Evolutionary conservation across 2,113 vertebrate species (phyloP).

Genomic region (mouse (Mus musculus)): DNA sequence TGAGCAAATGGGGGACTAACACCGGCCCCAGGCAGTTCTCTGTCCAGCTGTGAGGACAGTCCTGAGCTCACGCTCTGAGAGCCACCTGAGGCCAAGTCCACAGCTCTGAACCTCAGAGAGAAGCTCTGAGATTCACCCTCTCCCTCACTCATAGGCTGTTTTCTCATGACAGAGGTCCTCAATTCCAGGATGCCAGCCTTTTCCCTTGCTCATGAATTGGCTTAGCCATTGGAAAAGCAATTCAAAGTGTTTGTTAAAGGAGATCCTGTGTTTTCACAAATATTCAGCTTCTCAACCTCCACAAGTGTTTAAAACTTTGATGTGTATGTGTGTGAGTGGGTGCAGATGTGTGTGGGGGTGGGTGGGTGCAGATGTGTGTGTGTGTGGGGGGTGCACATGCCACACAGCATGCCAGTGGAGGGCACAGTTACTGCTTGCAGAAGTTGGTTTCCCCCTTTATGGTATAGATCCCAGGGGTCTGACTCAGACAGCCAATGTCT

Average conservation of each 20-base stretch:
- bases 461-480: background rate
- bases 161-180: background rate
- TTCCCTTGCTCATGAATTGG: background rate
- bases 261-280: background rate
- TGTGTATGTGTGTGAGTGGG: no score
- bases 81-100: rapidly evolving
- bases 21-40: background rate
- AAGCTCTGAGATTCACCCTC: background rate
- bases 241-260: background rate
- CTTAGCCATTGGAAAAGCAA: background rate
- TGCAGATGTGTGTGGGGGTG: background rate
- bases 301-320: background rate
- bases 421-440: background rate
- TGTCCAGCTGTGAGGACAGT: background rate
- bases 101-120: background rate
- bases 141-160: background rate
- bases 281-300: background rate
- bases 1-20: background rate
- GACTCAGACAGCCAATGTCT: background rate
- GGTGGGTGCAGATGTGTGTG: background rate
- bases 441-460: background rate
- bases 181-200: background rate
- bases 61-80: background rate
- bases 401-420: no score
- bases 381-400: background rate